These are phyloP conservation scores for Dasyurus viverrinus DNA, from an alignment of 2,113 vertebrate species.

Conservation along the genomic window DNA sequence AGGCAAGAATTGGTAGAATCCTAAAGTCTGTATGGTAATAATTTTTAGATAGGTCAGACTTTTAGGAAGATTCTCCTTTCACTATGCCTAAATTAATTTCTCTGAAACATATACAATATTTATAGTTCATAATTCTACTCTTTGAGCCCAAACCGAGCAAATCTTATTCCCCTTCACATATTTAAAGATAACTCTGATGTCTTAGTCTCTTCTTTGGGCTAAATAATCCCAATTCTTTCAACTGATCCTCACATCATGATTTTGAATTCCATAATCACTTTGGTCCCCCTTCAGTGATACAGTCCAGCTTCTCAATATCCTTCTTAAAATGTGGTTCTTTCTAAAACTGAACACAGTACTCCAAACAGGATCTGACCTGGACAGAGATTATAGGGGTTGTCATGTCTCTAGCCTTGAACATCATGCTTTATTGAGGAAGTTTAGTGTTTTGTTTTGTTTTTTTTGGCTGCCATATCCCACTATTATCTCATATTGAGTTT, in stretches of 20 bases:
- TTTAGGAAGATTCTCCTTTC: no score
- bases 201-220: no score
- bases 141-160: neutral
- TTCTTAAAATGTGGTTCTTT: neutral
- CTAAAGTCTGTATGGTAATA: neutral
- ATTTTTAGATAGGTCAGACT: neutral
- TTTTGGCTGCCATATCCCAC: neutral
- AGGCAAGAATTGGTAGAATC: neutral
- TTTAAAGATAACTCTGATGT: no score
- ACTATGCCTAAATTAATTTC: neutral
- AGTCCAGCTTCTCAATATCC: neutral
- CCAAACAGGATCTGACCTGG: neutral
- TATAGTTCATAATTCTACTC: neutral
- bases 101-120: neutral
- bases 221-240: no score
- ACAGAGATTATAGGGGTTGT: neutral
- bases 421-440: neutral
- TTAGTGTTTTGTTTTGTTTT: no score
- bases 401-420: neutral
- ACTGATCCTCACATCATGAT: no score
- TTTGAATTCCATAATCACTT: no score
- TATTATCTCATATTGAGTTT: neutral
- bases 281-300: no score
- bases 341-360: neutral
- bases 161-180: no score